These are phyloP conservation scores for Drosophila austrosaltans DNA, from an alignment of 2,888 invertebrate genomes.

Conservation along the genomic window DNA sequence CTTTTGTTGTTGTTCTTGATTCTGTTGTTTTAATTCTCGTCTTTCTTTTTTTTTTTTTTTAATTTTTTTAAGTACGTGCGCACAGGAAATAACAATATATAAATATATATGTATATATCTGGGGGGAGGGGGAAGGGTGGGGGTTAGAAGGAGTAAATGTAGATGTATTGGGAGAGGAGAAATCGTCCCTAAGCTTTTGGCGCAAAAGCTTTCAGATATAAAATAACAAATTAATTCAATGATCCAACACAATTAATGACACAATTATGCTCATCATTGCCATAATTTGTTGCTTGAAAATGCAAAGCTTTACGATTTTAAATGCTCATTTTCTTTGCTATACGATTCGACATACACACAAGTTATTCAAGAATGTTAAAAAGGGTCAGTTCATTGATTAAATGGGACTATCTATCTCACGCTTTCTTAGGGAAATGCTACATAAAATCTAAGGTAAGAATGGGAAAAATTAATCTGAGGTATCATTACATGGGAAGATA, in stretches of 20 bases:
- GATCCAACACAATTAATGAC: conserved; percentile 8
- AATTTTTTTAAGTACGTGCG: conserved; percentile 66
- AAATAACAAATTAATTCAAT: conserved; percentile 18
- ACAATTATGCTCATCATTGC: neutral
- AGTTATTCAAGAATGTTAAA: conserved; percentile 11
- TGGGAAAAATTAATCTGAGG: neutral
- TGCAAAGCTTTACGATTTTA: conserved; percentile 33
- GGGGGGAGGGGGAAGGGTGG: neutral
- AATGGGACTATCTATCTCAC: neutral
- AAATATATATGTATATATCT: conserved; percentile 35
- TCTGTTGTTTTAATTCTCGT: conserved; percentile 24
- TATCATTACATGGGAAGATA: neutral
- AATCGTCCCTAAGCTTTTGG: conserved; percentile 10
- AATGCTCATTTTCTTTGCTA: conserved; percentile 34
- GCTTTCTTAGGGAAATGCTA: neutral
- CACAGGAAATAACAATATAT: conserved; percentile 73
- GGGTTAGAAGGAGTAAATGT: conserved; percentile 11
- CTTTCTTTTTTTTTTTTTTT: conserved; percentile 8
- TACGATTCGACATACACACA: conserved; percentile 32
- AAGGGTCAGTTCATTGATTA: neutral
- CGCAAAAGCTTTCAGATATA: conserved; percentile 4
- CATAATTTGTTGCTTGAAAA: conserved; percentile 13
- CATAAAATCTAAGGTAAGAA: neutral
- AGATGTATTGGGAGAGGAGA: conserved; percentile 16
- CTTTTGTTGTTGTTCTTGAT: conserved; percentile 6